Base-by-base conservation (phyloP, 2,888 invertebrate genomes). In the Xestia sexstrigata region DNA sequence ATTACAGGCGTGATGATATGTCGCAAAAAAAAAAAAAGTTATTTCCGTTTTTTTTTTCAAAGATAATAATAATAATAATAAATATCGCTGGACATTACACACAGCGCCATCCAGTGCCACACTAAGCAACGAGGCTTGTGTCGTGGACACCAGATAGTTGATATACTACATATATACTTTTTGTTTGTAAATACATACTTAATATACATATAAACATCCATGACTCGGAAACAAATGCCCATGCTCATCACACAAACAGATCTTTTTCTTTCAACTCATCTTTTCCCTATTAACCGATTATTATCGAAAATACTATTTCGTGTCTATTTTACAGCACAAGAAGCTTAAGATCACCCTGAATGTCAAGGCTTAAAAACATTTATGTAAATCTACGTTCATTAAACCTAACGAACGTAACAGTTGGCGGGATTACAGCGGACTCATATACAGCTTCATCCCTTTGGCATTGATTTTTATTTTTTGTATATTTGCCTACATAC, bases 321-420 rank as follows among this genome's bases (percentile, higher is more conserved):
- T 74, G 76, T 58, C 74, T 85, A 62, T 81, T 85, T 82, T 66
- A 65, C 5, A 60, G 49, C 85, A 83, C 87, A 90, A 90, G 85
- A 86, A 89, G 90, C 89, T 90, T 89, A 89, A 83, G 87, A 89
- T 89, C 82, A 82, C 74, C 58, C 73, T 76, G 83, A 85, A 81
- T 79, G 76, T 81, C 75, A 84, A 72, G 83, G 92, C 91, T 93
- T 92, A 91, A 91, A 91, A 91, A 90, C 90, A 90, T 92, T 92
- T 92, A 93, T 92, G 93, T 90, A 93, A 93, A 94, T 93, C 91
- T 89, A 86, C 81, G 88, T 94, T 93, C 93, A 93, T 94, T 93
- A 92, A 89, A 89, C 88, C 90, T 93, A 93, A 93, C 94, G 93
- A 94, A 93, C 92, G 88, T 86, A 87, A 89, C 87, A 82, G 86